A percentile compares a stretch with the other conserved stretches of the same genome.
Evolutionary conservation across 53 echinoderm and acorn worm species (phyloP).

Genomic region (Paracentrotus lividus): DNA sequence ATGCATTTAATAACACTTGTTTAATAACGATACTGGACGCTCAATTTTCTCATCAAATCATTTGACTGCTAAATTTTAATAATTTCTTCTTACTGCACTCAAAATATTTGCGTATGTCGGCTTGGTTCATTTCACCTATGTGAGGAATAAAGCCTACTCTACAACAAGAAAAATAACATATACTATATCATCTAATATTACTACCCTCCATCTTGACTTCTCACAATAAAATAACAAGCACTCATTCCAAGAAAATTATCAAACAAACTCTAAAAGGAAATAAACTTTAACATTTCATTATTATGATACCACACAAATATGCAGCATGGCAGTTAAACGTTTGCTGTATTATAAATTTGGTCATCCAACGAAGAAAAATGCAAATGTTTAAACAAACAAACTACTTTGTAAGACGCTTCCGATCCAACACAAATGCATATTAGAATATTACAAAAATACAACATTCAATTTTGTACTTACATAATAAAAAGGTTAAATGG

Average conservation of each 20-base stretch:
- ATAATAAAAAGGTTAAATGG: conserved; percentile 33
- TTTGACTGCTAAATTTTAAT: not conserved
- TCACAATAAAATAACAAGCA: not conserved
- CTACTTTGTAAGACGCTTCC: not conserved
- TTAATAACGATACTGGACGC: not conserved
- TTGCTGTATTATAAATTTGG: conserved; percentile 28
- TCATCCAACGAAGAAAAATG: not conserved
- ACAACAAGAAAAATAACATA: not conserved
- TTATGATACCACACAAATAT: not conserved
- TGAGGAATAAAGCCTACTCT: not conserved
- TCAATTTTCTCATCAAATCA: not conserved
- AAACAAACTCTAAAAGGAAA: not conserved
- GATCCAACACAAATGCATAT: conserved; percentile 43
- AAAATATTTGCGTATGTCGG: not conserved
- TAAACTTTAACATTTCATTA: not conserved
- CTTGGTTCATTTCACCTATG: not conserved
- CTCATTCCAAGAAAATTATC: not conserved
- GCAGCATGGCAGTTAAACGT: conserved; percentile 19
- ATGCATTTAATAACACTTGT: not conserved
- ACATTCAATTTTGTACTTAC: conserved; percentile 47
- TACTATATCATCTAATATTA: not conserved
- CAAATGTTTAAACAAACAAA: not conserved
- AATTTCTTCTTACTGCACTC: not conserved
- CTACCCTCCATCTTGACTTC: not conserved
- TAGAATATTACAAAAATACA: conserved; percentile 47